These are phyloP conservation scores for Sminthurinus aureus DNA, from an alignment of 2,888 invertebrate species.

Conservation along the genomic window DNA sequence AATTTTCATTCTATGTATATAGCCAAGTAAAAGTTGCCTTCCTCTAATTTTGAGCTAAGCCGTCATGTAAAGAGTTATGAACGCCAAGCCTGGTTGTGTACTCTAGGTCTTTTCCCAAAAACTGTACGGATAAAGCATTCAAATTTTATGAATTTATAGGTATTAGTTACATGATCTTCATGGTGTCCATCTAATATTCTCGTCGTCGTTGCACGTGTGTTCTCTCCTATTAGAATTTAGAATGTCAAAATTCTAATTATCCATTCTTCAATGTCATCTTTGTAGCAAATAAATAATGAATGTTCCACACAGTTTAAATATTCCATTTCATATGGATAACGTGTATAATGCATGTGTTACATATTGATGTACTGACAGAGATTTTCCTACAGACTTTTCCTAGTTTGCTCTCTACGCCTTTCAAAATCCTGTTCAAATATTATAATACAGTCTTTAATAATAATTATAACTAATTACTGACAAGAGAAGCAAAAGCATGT, in stretches of 20 bases:
- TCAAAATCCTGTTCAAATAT: too few species aligned
- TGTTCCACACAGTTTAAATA: background rate
- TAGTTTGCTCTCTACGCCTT: too few species aligned
- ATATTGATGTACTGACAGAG: background rate
- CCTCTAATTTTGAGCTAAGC: background rate
- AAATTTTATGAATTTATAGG: too few species aligned
- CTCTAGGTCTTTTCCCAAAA: too few species aligned
- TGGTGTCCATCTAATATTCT: background rate
- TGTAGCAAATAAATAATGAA: slow-evolving; percentile 20
- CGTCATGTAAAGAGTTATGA: slow-evolving; percentile 9
- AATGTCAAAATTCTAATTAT: slow-evolving; percentile 20
- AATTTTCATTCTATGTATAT: too few species aligned
- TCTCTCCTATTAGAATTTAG: background rate
- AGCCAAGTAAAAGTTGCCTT: too few species aligned
- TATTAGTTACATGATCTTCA: background rate
- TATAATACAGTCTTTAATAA: too few species aligned
- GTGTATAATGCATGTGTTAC: background rate
- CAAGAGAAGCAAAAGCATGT: too few species aligned
- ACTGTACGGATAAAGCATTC: too few species aligned
- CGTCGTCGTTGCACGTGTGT: background rate
- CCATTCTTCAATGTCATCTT: slow-evolving; percentile 12
- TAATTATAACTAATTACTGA: too few species aligned
- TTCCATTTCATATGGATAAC: background rate
- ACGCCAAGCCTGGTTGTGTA: background rate
- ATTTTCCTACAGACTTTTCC: too few species aligned